A percentile compares a stretch with the other conserved stretches of the same genome.
These are phyloP conservation scores for Channa striata DNA, from an alignment of 2,797 vertebrate species.

Conservation along the genomic window DNA sequence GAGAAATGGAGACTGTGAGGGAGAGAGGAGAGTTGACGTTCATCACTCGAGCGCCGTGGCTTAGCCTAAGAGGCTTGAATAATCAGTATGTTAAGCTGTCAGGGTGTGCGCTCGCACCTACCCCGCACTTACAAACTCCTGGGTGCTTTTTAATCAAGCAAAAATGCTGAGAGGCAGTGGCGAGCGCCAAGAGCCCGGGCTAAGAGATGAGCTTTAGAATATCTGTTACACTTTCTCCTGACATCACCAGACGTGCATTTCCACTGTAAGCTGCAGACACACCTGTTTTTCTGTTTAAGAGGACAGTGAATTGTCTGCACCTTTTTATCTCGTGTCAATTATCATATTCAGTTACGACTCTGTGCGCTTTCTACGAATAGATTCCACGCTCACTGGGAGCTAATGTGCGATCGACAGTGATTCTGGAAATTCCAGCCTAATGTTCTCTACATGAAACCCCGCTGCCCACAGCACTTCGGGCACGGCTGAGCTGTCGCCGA, in stretches of 20 bases:
- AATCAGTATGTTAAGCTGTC: conserved; percentile 87
- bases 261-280: conserved; percentile 59
- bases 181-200: conserved; percentile 66
- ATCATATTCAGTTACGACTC: conserved; percentile 26
- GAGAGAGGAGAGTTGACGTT: conserved; percentile 78
- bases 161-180: conserved; percentile 77
- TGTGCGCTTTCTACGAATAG: conserved; percentile 13
- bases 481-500: too few relatives aligned
- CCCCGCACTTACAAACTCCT: conserved; percentile 79
- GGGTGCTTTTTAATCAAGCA: conserved; percentile 83
- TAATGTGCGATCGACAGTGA: background rate
- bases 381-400: conserved; percentile 10
- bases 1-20: conserved; percentile 57
- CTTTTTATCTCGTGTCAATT: conserved; percentile 40
- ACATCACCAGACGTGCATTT: conserved; percentile 69
- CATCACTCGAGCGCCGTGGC: conserved; percentile 81
- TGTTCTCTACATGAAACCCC: too few relatives aligned
- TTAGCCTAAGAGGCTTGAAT: conserved; percentile 88
- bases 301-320: conserved; percentile 37
- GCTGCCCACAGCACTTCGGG: too few relatives aligned
- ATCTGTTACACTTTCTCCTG: conserved; percentile 77
- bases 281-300: conserved; percentile 32
- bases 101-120: conserved; percentile 79
- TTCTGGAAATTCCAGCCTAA: too few relatives aligned
- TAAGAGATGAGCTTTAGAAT: conserved; percentile 76